Base-by-base conservation (phyloP, 30 jellyfish, hydroid and myxozoan species). In the Aurelia sp. region DNA sequence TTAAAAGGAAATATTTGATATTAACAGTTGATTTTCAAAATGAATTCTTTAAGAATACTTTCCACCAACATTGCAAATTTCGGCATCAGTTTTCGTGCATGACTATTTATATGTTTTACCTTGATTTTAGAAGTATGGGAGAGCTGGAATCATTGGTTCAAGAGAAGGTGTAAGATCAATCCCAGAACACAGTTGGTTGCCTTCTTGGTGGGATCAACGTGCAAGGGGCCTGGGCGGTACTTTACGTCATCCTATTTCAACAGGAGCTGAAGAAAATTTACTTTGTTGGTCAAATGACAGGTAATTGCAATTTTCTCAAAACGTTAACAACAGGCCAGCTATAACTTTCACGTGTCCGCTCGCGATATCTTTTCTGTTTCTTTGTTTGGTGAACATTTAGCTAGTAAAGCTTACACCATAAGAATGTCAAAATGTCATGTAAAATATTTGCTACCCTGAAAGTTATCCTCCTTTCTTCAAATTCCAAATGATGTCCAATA, bases 171-270 rank as follows among this genome's bases (percentile, higher is more conserved):
- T 85, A 58, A 74, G 93, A n/a, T 70, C 90, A 59, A 85, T 91
- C 51, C 98, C 98, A 62, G 98, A 91, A 44, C 93, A 83, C 76
- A 85, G 98, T 75, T 88, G 78, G 80, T 78, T 91, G 63, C 98
- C 98, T 8, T 41, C 83, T 9, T 91, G 95, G 93, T 91, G 91
- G 91, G 88, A 91, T 70, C 93, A 74, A 61, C 91, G 98, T 7
- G 98, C 98, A 69, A 89, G 98, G 53, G 98, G 98, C 12, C 88
- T 91, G 19, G 98, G 98, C 8, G 98, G 96, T 13, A 83, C 91
- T 19, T 63, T 91, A 38, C 38, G 80, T 22, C 22, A 60, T 16
- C 96, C 98, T 30, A 85, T 91, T 48, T 85, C 98, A 84, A 84
- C 96, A 50, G 98, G 94, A n/a, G 98, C 90, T 27, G 98, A 91